A percentile compares a stretch with the other conserved stretches of the same genome.
phyloP scores from a whole-genome alignment of 1,140 invertebrate species.

The Hydropsyche tenuis region DNA sequence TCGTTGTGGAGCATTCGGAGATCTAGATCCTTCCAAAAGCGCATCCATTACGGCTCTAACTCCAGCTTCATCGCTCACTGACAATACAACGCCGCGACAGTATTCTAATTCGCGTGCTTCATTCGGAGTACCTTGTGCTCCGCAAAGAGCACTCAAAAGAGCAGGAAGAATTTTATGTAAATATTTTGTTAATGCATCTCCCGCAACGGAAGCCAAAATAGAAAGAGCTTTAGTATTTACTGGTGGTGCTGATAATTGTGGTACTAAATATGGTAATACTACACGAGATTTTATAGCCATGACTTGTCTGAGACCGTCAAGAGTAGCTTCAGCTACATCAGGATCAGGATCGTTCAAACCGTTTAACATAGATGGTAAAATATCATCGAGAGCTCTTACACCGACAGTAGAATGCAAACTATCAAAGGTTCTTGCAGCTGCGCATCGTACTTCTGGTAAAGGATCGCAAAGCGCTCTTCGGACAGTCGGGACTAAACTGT shows the following conservation, averaged over 20 bases:
- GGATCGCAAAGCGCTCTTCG: constrained; percentile 93
- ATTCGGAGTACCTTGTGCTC: constrained; percentile 71
- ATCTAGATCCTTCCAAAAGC: constrained; percentile 80
- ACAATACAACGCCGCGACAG: constrained; percentile 91
- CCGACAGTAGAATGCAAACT: constrained; percentile 95
- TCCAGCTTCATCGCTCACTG: constrained; percentile 86
- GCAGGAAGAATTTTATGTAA: constrained; percentile 91
- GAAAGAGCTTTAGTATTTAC: constrained; percentile 94
- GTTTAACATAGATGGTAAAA: constrained; percentile 88
- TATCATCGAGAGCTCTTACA: constrained; percentile 94
- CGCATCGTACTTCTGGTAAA: constrained; percentile 88
- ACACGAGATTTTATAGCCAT: constrained; percentile 96
- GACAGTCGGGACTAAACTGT: constrained; percentile 97
- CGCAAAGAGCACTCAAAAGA: constrained; percentile 78
- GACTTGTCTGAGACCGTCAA: constrained; percentile 94
- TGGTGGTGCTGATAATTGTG: constrained; percentile 86
- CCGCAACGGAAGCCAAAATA: constrained; percentile 90
- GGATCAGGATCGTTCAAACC: constrained; percentile 81
- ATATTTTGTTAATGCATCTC: constrained; percentile 90
- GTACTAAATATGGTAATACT: constrained; percentile 94
- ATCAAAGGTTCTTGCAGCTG: constrained; percentile 96
- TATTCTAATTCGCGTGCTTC: constrained; percentile 87
- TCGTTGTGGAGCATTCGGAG: constrained; percentile 68
- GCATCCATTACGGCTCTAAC: constrained; percentile 89
- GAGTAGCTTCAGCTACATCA: constrained; percentile 79